These are phyloP conservation scores for Pogona vitticeps DNA, from an alignment of 2,113 vertebrate genomes.

Conservation along the genomic window DNA sequence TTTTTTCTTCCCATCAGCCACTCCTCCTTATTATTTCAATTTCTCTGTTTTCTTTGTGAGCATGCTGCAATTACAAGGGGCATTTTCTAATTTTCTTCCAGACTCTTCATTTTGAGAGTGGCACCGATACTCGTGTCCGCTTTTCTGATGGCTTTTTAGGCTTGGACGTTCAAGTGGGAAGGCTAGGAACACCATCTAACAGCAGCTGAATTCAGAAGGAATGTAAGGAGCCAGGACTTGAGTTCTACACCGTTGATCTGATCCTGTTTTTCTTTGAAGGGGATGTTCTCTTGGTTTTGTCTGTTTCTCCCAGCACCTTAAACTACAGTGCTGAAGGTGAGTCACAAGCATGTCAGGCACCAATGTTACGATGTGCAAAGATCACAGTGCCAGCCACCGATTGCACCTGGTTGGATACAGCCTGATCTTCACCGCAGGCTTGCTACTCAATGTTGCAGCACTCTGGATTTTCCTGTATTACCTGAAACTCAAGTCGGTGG, in stretches of 20 bases:
- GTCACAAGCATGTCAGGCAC: conserved; percentile 46
- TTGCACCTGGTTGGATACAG: conserved; percentile 77
- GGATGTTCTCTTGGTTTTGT: conserved; percentile 34
- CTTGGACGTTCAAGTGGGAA: neutral
- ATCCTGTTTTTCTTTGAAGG: neutral
- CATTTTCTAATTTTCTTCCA: neutral
- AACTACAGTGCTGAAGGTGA: neutral
- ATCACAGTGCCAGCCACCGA: conserved; percentile 66
- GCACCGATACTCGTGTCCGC: neutral
- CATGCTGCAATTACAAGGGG: neutral
- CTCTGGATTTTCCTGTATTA: conserved; percentile 77
- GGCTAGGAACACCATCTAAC: conserved; percentile 3
- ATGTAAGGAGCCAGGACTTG: neutral
- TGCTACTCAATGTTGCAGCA: conserved; percentile 73
- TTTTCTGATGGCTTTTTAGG: neutral
- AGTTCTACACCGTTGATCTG: neutral
- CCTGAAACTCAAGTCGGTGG: conserved; percentile 74
- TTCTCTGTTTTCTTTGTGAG: conserved; percentile 24
- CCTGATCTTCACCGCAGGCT: conserved; percentile 70
- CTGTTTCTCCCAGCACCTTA: conserved; percentile 7
- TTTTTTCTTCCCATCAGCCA: neutral
- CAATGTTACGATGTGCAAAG: conserved; percentile 46
- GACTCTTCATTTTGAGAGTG: neutral
- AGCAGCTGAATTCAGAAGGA: neutral
- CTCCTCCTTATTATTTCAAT: conserved; percentile 9